Evolutionary conservation across 2,797 vertebrate genomes (phyloP), one percentile per base, ranked within the genome.

Genomic region (Toxotes lorentzi): DNA sequence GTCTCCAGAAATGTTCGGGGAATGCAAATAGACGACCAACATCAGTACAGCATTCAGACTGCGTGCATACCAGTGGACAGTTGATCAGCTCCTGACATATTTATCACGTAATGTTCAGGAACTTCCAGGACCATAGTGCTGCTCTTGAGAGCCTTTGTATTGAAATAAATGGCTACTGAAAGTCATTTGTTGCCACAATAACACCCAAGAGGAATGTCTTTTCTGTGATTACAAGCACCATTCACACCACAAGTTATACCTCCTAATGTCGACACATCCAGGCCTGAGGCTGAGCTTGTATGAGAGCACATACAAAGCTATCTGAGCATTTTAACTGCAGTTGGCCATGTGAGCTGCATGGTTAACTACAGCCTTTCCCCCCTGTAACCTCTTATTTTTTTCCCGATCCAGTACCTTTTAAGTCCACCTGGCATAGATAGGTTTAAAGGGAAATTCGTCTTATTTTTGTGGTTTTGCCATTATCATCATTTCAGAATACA

Each of bases 21-120:
- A 30, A 30, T 30, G 27, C 27, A 30, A 30, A 30, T 4, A 30
- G 27, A 30, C 27, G 27, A 4, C 3, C 27, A 4, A 30, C 27
- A 30, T 30, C 47, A 2, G 50, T 21, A 4, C 30, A 53, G 30
- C 34, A 50, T 82, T 80, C 75, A 60, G 65, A 66, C 75, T 23
- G 47, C 56, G 24, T 48, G 68, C 34, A 60, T 56, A 70, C 50
- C 35, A 56, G 51, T 40, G 47, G 71, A 76, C 70, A 67, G 76
- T 62, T 79, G 58, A 84, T 74, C 73, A 48, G 59, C 70, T 45
- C 12, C 57, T 38, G 50, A 73, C 62, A 78, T 69, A 89, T 91
- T 85, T 60, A 81, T 89, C 81, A 84, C 75, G 54, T 53, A 57
- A 68, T 12, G 65, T 64, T 76, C 32, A 58, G 73, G 47, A 82